Evolutionary conservation across 2,888 invertebrate species (phyloP).

Genomic region (Koerneria pararmatus): DNA sequence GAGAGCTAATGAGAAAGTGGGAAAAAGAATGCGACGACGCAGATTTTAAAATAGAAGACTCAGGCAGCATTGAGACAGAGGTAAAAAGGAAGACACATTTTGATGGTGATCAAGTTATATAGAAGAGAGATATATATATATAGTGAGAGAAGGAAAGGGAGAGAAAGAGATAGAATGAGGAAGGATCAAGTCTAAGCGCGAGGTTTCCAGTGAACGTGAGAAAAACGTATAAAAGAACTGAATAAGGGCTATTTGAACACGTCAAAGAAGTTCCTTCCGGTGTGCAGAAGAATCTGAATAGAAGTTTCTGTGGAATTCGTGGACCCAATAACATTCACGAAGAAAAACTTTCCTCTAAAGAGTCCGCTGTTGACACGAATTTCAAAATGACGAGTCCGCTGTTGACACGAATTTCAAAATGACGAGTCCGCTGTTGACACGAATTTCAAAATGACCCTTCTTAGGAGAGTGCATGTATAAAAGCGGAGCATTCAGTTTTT

Average conservation of each 20-base stretch:
- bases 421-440: too few relatives aligned
- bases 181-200: too few relatives aligned
- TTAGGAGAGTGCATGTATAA: too few relatives aligned
- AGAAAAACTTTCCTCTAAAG: too few relatives aligned
- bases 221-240: background rate
- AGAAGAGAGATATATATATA: slow-evolving; percentile 18
- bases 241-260: background rate
- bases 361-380: too few relatives aligned
- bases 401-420: too few relatives aligned
- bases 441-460: too few relatives aligned
- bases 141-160: slow-evolving; percentile 9
- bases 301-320: too few relatives aligned
- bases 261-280: background rate
- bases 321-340: too few relatives aligned
- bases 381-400: too few relatives aligned
- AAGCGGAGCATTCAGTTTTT: too few relatives aligned
- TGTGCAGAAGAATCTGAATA: background rate
- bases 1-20: background rate
- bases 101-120: background rate
- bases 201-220: background rate
- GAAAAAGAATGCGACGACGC: background rate
- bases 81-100: background rate
- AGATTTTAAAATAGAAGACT: background rate
- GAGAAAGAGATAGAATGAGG: too few relatives aligned
- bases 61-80: background rate